A percentile compares a stretch with the other conserved stretches of the same genome.
Conservation (phyloP, 2,113 vertebrate genomes). For the Ictalurus furcatus region DNA sequence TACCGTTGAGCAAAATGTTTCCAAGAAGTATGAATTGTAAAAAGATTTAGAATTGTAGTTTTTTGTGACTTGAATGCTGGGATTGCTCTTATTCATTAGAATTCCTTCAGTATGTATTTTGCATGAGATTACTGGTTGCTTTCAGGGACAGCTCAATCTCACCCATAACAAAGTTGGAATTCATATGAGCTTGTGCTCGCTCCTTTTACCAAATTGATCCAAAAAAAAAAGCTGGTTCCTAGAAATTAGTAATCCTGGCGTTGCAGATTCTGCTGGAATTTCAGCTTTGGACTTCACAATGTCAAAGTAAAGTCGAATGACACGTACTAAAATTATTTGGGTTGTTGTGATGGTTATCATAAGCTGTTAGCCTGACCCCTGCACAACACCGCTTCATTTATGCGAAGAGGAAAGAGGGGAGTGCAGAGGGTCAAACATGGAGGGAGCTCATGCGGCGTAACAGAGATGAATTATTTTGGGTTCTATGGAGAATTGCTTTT, state of each 20-base stretch:
- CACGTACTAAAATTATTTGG: constrained; percentile 22
- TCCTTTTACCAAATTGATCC: background rate
- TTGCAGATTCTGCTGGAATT: background rate
- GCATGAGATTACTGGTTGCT: background rate
- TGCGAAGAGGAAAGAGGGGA: constrained; percentile 2
- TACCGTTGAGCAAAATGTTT: background rate
- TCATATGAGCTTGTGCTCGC: background rate
- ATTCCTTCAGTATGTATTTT: background rate
- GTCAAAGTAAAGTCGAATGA: constrained; percentile 25
- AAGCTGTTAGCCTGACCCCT: background rate
- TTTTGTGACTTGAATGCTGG: background rate
- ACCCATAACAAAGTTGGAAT: background rate
- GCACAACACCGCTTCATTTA: background rate
- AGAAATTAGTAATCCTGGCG: background rate
- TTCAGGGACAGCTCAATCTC: background rate
- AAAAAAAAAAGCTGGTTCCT: background rate
- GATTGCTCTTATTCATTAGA: background rate
- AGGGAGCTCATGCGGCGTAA: constrained; percentile 42
- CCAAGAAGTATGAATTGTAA: background rate
- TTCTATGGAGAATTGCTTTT: constrained; percentile 55
- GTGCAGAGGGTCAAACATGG: constrained; percentile 36
- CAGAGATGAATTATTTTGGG: constrained; percentile 55
- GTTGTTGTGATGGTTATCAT: constrained; percentile 38
- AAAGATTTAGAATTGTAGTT: background rate
- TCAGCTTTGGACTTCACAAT: background rate